These are phyloP conservation scores for Drosophila bocqueti DNA, from an alignment of 1,140 invertebrate species.

Conservation along the genomic window DNA sequence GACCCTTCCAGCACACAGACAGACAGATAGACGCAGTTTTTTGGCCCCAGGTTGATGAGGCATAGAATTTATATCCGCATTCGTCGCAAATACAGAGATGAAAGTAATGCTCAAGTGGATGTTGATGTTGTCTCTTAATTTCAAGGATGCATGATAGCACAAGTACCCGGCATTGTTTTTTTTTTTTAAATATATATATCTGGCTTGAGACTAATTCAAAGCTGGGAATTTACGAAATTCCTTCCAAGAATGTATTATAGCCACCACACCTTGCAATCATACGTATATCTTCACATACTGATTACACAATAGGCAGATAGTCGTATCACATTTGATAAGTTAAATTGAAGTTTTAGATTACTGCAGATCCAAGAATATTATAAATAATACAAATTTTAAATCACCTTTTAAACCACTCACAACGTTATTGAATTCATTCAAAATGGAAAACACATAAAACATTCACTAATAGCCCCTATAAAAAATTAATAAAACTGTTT, in stretches of 20 bases:
- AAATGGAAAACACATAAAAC: conserved; percentile 4
- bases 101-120: conserved; percentile 50
- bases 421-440: not conserved
- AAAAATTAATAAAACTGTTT: conserved; percentile 18
- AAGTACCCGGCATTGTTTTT: conserved; percentile 15
- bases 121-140: conserved; percentile 44
- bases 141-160: conserved; percentile 43
- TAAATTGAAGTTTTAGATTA: not conserved
- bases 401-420: not conserved
- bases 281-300: not conserved
- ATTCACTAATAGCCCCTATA: conserved; percentile 5
- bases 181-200: not conserved
- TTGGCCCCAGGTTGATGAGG: conserved; percentile 13
- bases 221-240: not conserved
- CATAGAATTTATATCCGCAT: conserved; percentile 42
- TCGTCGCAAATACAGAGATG: conserved; percentile 27
- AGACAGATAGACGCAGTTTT: conserved; percentile 35
- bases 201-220: conserved; percentile 8
- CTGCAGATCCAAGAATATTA: not conserved
- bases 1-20: conserved; percentile 2
- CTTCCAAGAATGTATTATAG: not conserved
- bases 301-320: not conserved
- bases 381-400: not conserved
- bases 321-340: not conserved
- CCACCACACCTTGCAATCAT: not conserved